Conservation (phyloP, 2,113 vertebrate genomes). For the Pithys albifrons region DNA sequence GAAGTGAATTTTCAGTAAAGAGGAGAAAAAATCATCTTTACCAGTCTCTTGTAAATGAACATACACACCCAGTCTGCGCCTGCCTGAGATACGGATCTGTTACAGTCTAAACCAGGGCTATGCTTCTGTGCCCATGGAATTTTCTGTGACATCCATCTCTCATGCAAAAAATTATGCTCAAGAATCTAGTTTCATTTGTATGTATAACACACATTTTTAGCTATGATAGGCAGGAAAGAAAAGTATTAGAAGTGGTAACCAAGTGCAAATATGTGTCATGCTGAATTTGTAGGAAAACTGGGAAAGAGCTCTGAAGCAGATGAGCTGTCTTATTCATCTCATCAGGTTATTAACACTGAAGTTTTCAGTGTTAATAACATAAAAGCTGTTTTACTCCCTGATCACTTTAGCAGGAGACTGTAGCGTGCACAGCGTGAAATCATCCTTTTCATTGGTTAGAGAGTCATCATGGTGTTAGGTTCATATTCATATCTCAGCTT, state of each 20-base stretch:
- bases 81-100: neutral
- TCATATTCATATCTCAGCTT: neutral
- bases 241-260: neutral
- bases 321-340: neutral
- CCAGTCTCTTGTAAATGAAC: neutral
- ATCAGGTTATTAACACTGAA: neutral
- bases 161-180: neutral
- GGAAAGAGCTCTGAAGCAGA: neutral
- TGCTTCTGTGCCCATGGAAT: neutral
- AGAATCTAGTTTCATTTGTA: neutral
- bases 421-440: neutral
- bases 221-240: neutral
- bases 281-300: neutral
- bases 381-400: neutral
- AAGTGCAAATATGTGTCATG: neutral
- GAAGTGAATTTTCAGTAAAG: neutral
- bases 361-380: neutral
- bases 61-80: accelerated
- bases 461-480: neutral
- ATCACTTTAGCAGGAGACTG: neutral
- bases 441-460: neutral
- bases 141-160: neutral
- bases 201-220: neutral
- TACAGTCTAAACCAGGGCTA: neutral
- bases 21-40: neutral